phyloP scores from a whole-genome alignment of 2,797 vertebrate genomes.

The Pogonophryne albipinna region DNA sequence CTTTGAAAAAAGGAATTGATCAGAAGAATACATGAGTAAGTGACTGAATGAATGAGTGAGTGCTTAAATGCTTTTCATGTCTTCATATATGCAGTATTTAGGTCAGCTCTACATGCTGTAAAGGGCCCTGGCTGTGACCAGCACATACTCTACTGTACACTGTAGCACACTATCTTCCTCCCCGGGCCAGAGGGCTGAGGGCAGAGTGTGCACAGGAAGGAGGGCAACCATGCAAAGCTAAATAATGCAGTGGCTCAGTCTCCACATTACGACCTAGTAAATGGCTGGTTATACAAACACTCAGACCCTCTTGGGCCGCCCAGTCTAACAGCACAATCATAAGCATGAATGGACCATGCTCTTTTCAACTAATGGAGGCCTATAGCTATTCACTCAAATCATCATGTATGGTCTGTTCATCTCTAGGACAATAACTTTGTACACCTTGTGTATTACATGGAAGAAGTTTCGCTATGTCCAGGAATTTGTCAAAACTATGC shows the following conservation, averaged over 20 bases:
- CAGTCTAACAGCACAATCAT: slow-evolving; percentile 63
- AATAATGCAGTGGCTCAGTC: slow-evolving; percentile 82
- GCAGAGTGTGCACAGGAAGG: slow-evolving; percentile 64
- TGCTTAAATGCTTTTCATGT: slow-evolving; percentile 5
- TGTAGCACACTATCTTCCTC: slow-evolving; percentile 57
- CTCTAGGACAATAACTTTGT: slow-evolving; percentile 20
- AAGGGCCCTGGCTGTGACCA: slow-evolving; percentile 42
- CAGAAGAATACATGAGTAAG: not conserved
- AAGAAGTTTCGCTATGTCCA: not conserved
- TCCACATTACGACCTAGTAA: slow-evolving; percentile 83
- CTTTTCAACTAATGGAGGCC: slow-evolving; percentile 27
- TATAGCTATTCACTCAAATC: slow-evolving; percentile 24
- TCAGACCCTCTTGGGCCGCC: slow-evolving; percentile 52
- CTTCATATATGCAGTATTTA: slow-evolving; percentile 49
- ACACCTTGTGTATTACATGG: not conserved
- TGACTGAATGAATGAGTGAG: slow-evolving; percentile 14
- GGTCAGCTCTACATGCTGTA: slow-evolving; percentile 55
- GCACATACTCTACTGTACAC: slow-evolving; percentile 42
- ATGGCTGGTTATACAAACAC: slow-evolving; percentile 77
- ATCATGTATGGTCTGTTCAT: slow-evolving; percentile 25
- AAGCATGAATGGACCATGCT: slow-evolving; percentile 50
- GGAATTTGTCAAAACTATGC: slow-evolving; percentile 12
- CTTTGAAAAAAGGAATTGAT: not conserved
- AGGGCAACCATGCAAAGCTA: slow-evolving; percentile 77
- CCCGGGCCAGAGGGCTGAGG: slow-evolving; percentile 72